Evolutionary conservation across 2,888 invertebrate genomes (phyloP), one percentile per base, ranked within the genome.

Genomic region (Zhengitettix transpicula): DNA sequence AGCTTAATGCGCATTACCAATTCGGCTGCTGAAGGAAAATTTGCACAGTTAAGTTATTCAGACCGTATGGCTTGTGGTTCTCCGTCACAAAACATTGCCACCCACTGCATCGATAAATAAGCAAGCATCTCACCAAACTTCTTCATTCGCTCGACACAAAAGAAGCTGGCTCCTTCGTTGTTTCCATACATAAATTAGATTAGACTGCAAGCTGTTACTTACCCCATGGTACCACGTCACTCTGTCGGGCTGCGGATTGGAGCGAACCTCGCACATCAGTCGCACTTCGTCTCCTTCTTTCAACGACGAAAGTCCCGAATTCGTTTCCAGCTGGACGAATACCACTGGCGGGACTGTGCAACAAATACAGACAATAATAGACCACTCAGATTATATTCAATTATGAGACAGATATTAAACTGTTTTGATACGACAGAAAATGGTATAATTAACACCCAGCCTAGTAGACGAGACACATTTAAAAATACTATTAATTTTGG

Each of bases 221-320:
- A 90, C 90, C 76, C 87, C 83, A 72, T 85, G 87, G 71, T 85
- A 88, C 82, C 90, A 91, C 57, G 82, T 81, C 71, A 84, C 87
- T 68, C 81, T 83, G 65, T 80, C 80, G 14, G 87, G 83, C 52
- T 81, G 79, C 12, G 91, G 91, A 63, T 85, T 82, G 51, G 89
- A 86, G 65, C 84, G 83, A 41, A 87, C 84, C 64, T 86, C 83
- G 71, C 90, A 91, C 59, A 84, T 79, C 58, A 91, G 77, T 67
- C 83, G 84, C 58, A 89, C 83, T 67, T 86, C 84, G 66, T 85
- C 84, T 56, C 87, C 88, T 74, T 91, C 90, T 8, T 47, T 47
- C 14, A 47, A 8, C 72, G 0, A 82, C 74, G 64, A 82, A n/a
- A 3, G 5, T 3, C 5, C 47, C 2, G n/a, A 47, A 5, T 14